These are phyloP conservation scores for Lithobates pipiens DNA, from an alignment of 2,797 vertebrate species.

Conservation along the genomic window DNA sequence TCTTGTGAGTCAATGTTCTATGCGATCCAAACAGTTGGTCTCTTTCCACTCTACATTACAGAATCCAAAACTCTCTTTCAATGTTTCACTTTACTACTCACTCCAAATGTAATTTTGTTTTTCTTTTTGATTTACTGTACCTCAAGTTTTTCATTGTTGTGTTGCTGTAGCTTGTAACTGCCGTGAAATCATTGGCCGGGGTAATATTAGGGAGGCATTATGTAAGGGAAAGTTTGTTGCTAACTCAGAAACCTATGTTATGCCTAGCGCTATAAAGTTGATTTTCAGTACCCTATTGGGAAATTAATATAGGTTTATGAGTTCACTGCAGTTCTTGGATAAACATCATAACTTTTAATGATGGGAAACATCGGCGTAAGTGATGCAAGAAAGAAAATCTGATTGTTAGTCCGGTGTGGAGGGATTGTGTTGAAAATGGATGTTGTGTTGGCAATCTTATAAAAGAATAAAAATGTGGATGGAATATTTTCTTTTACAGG, in stretches of 20 bases:
- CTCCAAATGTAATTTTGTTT: constrained; percentile 16
- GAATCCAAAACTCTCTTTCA: not conserved
- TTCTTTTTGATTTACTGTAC: constrained; percentile 29
- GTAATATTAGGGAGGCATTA: constrained; percentile 9
- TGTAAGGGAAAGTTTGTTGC: constrained; percentile 66
- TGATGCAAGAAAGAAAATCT: constrained; percentile 58
- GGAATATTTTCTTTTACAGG: constrained; percentile 21
- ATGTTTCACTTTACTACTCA: not conserved
- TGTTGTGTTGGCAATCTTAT: constrained; percentile 36
- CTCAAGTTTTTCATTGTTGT: constrained; percentile 59
- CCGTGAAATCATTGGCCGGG: constrained; percentile 47
- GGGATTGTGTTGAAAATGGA: constrained; percentile 44
- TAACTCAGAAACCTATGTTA: constrained; percentile 67
- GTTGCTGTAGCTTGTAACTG: constrained; percentile 55
- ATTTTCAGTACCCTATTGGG: constrained; percentile 76
- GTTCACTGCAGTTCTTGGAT: constrained; percentile 78
- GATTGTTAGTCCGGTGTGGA: constrained; percentile 48
- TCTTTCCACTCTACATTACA: not conserved
- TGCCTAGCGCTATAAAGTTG: constrained; percentile 72
- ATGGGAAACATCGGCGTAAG: constrained; percentile 76
- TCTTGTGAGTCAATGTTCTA: not conserved
- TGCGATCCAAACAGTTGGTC: not conserved
- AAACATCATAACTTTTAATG: constrained; percentile 82
- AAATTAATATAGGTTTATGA: constrained; percentile 79
- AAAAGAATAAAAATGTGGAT: constrained; percentile 22